Base-by-base conservation (phyloP, 2,888 invertebrate species). In the Protodeltote pygarga region DNA sequence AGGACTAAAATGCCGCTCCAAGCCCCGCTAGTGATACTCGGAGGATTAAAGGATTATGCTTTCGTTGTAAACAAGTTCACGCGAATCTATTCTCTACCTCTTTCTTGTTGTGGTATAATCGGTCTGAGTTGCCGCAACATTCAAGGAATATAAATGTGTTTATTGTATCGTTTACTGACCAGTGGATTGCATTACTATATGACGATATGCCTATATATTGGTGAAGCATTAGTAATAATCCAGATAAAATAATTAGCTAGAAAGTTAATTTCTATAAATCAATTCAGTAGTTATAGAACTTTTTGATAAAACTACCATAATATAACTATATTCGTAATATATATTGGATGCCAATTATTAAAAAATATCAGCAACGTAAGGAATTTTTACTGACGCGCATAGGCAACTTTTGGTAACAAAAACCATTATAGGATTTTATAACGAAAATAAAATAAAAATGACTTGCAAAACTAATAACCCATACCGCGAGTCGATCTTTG, bases 41-140 rank as follows among this genome's bases (percentile, higher is more conserved):
- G 46, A 65, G 81, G 89, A 86, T 91, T 91, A 89, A 80, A 80
- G 85, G 89, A 88, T 91, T 89, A 89, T 61, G 68, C 55, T 58
- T 69, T 71, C 64, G 53, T 65, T 73, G 75, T 75, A 86, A 84
- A 83, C 81, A 86, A 81, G 77, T 82, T 81, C 71, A 73, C 71
- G 78, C 61, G 75, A 80, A 79, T 77, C 70, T 76, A 72, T 72
- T 78, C 73, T 76, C 70, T 71, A 79, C 82, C 77, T 73, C 78
- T 69, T 74, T 76, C 73, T 76, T 72, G 46, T 55, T 64, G 70
- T 61, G 53, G 50, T 53, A n/a, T n/a, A 57, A 58, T 49, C 64
- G 38, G 34, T 27, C 24, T 71, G 44, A 42, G 20, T 35, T 41
- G 45, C 64, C 55, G 51, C 44, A 40, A 44, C 32, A 21, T 55